Conservation (phyloP, 2,888 invertebrate genomes). For the Crepidodera aurea region DNA sequence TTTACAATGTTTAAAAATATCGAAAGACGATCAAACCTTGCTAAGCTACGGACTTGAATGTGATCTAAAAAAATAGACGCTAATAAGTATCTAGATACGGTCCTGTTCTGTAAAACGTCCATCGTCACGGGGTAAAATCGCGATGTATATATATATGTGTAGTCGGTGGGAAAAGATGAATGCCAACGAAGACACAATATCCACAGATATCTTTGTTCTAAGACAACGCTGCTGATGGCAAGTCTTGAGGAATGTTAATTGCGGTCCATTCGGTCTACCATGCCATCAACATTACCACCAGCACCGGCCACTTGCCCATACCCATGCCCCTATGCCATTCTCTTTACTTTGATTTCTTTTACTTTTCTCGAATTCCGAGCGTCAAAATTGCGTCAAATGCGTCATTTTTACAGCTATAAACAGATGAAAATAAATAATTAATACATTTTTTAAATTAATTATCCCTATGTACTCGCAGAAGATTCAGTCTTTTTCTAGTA, state of each 20-base stretch:
- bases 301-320: conserved; percentile 21
- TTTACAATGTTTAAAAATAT: too few species aligned
- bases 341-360: not conserved
- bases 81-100: not conserved
- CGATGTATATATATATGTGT: conserved; percentile 11
- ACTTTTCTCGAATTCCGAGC: not conserved
- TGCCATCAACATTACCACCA: conserved; percentile 41
- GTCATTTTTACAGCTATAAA: too few species aligned
- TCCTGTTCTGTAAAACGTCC: not conserved
- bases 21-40: too few species aligned
- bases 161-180: conserved; percentile 45
- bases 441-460: too few species aligned
- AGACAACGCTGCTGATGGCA: conserved; percentile 59
- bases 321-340: not conserved
- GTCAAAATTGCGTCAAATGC: not conserved
- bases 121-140: conserved; percentile 29
- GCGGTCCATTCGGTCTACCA: conserved; percentile 55
- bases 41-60: too few species aligned
- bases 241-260: conserved; percentile 60
- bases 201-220: conserved; percentile 60
- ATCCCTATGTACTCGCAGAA: too few species aligned
- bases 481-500: too few species aligned
- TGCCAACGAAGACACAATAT: conserved; percentile 49
- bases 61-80: too few species aligned
- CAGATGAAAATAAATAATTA: too few species aligned